A percentile compares a stretch with the other conserved stretches of the same genome.
These are phyloP conservation scores for Cyrtodaria siliqua DNA, from an alignment of 2,888 invertebrate genomes.

Conservation along the genomic window DNA sequence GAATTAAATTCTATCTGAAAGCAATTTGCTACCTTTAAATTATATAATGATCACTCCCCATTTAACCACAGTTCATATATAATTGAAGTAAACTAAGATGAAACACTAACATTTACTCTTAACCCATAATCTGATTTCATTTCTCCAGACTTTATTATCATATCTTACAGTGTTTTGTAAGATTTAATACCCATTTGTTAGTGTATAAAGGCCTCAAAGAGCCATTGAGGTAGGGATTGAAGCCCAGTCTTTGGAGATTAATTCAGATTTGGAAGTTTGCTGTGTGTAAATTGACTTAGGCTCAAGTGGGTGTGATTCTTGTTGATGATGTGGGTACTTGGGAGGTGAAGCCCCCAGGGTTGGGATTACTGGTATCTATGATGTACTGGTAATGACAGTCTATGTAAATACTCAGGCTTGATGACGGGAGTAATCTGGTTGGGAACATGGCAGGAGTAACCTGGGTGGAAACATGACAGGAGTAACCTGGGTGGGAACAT, in stretches of 20 bases:
- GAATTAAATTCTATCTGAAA: not conserved
- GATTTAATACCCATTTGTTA: slow-evolving; percentile 14
- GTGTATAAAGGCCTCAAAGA: not conserved
- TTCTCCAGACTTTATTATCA: slow-evolving; percentile 16
- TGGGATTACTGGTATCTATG: slow-evolving; percentile 10
- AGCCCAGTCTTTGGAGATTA: not conserved
- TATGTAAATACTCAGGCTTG: not conserved
- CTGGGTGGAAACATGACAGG: too few species aligned
- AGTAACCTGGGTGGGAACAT: too few species aligned
- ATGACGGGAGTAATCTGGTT: too few species aligned
- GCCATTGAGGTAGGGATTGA: not conserved
- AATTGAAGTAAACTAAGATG: not conserved
- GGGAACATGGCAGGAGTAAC: too few species aligned
- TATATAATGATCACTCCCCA: too few species aligned
- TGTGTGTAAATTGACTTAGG: slow-evolving; percentile 11
- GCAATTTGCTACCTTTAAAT: too few species aligned
- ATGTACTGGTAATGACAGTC: not conserved
- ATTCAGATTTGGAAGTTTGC: not conserved
- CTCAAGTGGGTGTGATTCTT: slow-evolving; percentile 10
- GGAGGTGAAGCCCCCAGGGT: slow-evolving; percentile 4
- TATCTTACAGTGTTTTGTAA: slow-evolving; percentile 4
- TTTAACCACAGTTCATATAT: too few species aligned
- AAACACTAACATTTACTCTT: not conserved
- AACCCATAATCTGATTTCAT: slow-evolving; percentile 8
- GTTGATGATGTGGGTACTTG: not conserved